Percentiles rank a stretch among this genome's conserved stretches.
phyloP scores from a whole-genome alignment of 1,140 invertebrate species.

The Hyphantria cunea region DNA sequence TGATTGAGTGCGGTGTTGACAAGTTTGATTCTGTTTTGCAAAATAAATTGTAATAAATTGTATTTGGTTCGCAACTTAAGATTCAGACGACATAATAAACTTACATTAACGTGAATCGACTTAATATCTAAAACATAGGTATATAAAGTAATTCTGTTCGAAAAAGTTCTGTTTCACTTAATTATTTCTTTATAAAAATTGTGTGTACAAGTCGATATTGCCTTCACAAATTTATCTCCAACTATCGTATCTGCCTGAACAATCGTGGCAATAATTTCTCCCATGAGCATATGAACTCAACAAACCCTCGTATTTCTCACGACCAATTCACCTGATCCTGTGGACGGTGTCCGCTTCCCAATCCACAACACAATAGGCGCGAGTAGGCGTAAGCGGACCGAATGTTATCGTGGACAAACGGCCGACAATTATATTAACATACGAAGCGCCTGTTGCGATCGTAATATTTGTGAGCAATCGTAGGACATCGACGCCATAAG shows the following conservation, averaged over 20 bases:
- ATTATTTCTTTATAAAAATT: too few relatives aligned
- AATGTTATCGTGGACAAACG: not conserved
- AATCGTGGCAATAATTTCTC: not conserved
- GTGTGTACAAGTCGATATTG: not conserved
- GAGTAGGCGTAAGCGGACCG: not conserved
- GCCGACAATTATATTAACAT: not conserved
- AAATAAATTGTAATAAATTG: too few relatives aligned
- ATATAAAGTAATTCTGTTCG: too few relatives aligned
- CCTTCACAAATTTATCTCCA: not conserved
- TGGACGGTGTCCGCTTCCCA: not conserved
- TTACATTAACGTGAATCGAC: too few relatives aligned
- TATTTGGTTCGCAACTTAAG: too few relatives aligned
- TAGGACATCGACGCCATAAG: not conserved
- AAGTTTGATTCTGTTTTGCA: too few relatives aligned
- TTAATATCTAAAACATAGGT: too few relatives aligned
- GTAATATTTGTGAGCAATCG: not conserved
- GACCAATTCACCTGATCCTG: not conserved
- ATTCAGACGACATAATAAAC: too few relatives aligned
- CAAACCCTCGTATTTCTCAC: not conserved
- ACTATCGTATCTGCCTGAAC: not conserved
- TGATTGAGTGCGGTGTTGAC: too few relatives aligned
- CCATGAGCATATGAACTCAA: not conserved
- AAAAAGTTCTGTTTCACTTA: too few relatives aligned
- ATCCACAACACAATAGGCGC: not conserved
- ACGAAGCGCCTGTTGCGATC: not conserved